Evolutionary conservation across 2,113 vertebrate genomes (phyloP).

Genomic region (Petroica traversi): DNA sequence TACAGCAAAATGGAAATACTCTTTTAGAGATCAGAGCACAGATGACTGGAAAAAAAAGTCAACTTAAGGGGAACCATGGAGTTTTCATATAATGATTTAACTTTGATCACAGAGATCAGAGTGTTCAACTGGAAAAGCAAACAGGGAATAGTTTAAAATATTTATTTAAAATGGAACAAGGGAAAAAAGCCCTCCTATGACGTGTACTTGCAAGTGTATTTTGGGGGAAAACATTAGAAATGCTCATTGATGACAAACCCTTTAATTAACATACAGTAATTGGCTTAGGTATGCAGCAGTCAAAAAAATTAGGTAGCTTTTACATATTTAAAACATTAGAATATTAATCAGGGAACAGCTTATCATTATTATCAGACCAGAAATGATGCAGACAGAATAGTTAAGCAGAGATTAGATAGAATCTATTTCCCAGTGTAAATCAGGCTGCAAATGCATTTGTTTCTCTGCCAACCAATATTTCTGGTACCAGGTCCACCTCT

Average conservation of each 20-base stretch:
- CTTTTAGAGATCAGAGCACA: conserved; percentile 23
- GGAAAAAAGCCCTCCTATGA: background rate
- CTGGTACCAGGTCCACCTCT: too few relatives aligned
- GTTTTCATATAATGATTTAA: background rate
- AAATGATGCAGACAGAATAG: conserved; percentile 51
- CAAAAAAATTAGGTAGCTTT: conserved; percentile 63
- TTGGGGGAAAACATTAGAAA: conserved; percentile 19
- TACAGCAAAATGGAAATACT: conserved; percentile 1
- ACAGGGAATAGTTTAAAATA: conserved; percentile 35
- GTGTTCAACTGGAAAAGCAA: background rate
- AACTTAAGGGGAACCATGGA: background rate
- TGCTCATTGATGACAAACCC: conserved; percentile 24
- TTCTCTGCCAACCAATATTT: background rate
- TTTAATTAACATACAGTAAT: conserved; percentile 58
- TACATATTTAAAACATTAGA: conserved; percentile 65
- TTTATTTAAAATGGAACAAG: conserved; percentile 15
- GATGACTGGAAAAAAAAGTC: background rate
- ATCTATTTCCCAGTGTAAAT: background rate
- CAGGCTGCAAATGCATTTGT: background rate
- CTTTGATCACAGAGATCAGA: conserved; percentile 63
- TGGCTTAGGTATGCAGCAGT: conserved; percentile 26
- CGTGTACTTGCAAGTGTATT: conserved; percentile 19
- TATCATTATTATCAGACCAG: conserved; percentile 49
- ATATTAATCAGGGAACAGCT: conserved; percentile 55
- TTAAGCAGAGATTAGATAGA: conserved; percentile 49